Percentiles rank a stretch among this genome's conserved stretches.
These are phyloP conservation scores for Boloria selene DNA, from an alignment of 2,888 invertebrate species.

Conservation along the genomic window DNA sequence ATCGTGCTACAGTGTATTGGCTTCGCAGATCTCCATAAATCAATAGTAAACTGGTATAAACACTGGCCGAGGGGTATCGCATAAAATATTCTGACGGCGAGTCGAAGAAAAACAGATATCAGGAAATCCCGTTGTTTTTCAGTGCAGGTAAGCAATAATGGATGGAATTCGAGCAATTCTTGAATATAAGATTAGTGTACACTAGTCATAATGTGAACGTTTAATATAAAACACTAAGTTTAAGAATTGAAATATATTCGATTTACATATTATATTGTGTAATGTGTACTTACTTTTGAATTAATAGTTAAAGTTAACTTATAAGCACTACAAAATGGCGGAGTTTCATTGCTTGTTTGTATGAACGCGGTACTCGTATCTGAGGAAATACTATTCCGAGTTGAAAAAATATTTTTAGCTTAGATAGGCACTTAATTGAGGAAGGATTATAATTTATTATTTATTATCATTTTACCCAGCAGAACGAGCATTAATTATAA, in stretches of 20 bases:
- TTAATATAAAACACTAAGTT: not conserved
- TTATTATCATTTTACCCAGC: too few species aligned
- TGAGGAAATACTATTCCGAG: too few species aligned
- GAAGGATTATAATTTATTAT: too few species aligned
- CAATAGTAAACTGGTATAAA: constrained; percentile 24
- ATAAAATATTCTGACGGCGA: constrained; percentile 32
- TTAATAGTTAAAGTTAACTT: not conserved
- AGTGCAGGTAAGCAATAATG: constrained; percentile 55
- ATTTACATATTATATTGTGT: not conserved
- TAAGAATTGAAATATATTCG: not conserved
- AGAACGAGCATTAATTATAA: too few species aligned
- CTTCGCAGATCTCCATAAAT: constrained; percentile 22
- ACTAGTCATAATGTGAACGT: not conserved
- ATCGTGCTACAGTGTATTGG: constrained; percentile 3
- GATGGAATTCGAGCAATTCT: constrained; percentile 32
- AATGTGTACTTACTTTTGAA: not conserved
- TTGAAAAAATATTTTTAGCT: too few species aligned
- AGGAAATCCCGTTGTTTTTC: constrained; percentile 47
- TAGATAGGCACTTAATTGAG: too few species aligned
- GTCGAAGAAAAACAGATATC: constrained; percentile 31
- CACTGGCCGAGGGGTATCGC: constrained; percentile 16
- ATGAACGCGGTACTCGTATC: too few species aligned
- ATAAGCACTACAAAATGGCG: not conserved
- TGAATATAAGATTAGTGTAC: constrained; percentile 25
- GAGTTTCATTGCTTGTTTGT: too few species aligned